Evolutionary conservation across 2,888 invertebrate genomes (phyloP).

Genomic region (Dromius quadrimaculatus): DNA sequence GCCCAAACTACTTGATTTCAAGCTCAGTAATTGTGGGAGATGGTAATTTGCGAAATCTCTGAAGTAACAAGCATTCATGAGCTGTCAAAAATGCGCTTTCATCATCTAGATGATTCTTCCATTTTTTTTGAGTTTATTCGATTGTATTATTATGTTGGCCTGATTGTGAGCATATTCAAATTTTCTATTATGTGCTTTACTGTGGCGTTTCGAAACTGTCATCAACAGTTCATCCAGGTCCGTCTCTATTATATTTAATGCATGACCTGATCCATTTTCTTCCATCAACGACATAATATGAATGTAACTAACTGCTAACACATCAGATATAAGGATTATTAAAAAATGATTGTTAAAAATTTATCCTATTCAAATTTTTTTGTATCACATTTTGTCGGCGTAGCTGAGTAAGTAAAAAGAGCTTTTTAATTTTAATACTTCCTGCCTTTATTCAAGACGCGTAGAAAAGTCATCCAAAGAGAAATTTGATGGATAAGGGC

Average conservation of each 20-base stretch:
- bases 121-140: too few species aligned
- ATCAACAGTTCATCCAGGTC: not conserved
- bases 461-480: not conserved
- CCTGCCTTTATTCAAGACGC: slow-evolving; percentile 17
- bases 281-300: not conserved
- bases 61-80: too few species aligned
- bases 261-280: slow-evolving; percentile 17
- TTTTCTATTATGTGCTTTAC: too few species aligned
- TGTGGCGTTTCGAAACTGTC: not conserved
- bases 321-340: slow-evolving; percentile 28
- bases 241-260: slow-evolving; percentile 18
- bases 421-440: slow-evolving; percentile 41
- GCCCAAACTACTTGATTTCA: too few species aligned
- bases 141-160: too few species aligned
- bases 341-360: slow-evolving; percentile 31
- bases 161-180: too few species aligned
- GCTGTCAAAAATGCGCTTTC: too few species aligned
- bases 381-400: slow-evolving; percentile 12
- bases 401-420: slow-evolving; percentile 8
- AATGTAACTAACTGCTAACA: slow-evolving; percentile 5
- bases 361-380: slow-evolving; percentile 22
- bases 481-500: not conserved
- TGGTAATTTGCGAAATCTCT: too few species aligned
- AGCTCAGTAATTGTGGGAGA: too few species aligned
- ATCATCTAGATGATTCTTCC: too few species aligned